A percentile compares a stretch with the other conserved stretches of the same genome.
Evolutionary conservation across 2,888 invertebrate genomes (phyloP).

Genomic region (Pollenia amentaria): DNA sequence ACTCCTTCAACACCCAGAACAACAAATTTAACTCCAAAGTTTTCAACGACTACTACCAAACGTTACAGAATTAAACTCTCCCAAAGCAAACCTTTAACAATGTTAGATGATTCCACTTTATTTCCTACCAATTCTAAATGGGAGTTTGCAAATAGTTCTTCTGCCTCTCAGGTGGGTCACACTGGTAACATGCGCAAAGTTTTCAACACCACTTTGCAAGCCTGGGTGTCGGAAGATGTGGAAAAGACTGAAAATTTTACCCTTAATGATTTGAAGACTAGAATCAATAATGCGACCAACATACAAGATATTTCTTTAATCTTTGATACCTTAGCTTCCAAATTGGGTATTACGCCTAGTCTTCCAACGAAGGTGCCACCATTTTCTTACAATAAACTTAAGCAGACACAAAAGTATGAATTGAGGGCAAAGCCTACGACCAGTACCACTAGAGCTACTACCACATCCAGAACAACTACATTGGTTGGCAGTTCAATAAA

Average conservation of each 20-base stretch:
- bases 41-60: conserved; percentile 76
- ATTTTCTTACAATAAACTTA: conserved; percentile 83
- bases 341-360: conserved; percentile 84
- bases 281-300: conserved; percentile 84
- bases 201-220: conserved; percentile 88
- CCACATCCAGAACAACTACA: conserved; percentile 54
- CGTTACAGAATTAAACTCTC: conserved; percentile 77
- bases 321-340: conserved; percentile 87
- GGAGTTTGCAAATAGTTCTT: conserved; percentile 86
- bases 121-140: conserved; percentile 85
- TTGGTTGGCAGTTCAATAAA: conserved; percentile 49
- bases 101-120: conserved; percentile 82
- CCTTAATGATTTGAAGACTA: conserved; percentile 80
- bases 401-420: conserved; percentile 79
- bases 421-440: conserved; percentile 68
- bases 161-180: conserved; percentile 78
- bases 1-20: conserved; percentile 28
- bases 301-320: conserved; percentile 88
- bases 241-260: conserved; percentile 79
- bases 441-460: conserved; percentile 75
- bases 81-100: conserved; percentile 77
- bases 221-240: conserved; percentile 87
- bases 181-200: conserved; percentile 85
- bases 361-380: conserved; percentile 83
- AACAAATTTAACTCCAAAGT: conserved; percentile 58